Percentiles rank a stretch among this genome's conserved stretches.
phyloP scores from a whole-genome alignment of 2,888 invertebrate genomes.

The Leptopterna dolabrata region DNA sequence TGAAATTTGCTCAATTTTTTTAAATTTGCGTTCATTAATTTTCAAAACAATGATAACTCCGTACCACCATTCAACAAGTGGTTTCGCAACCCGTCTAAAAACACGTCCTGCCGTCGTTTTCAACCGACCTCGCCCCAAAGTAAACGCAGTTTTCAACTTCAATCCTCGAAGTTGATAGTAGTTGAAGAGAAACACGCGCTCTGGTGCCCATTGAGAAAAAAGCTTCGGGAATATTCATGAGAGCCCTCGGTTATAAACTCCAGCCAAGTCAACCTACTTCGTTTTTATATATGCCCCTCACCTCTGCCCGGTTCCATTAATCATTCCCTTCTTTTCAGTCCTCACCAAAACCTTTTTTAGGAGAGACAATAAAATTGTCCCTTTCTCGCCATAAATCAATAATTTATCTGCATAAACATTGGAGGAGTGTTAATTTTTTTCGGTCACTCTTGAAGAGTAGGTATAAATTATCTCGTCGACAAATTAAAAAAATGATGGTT shows the following conservation, averaged over 20 bases:
- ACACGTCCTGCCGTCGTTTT: neutral
- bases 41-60: too few relatives aligned
- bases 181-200: neutral
- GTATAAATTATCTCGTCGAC: slow-evolving; percentile 14
- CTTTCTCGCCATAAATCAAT: slow-evolving; percentile 22
- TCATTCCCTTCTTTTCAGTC: slow-evolving; percentile 1
- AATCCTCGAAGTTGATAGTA: neutral
- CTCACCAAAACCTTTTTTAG: slow-evolving; percentile 13
- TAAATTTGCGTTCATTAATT: too few relatives aligned
- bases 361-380: slow-evolving; percentile 20
- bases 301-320: slow-evolving; percentile 28
- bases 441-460: neutral
- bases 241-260: slow-evolving; percentile 37
- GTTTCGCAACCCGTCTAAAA: neutral
- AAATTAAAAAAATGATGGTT: neutral
- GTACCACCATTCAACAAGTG: neutral
- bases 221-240: slow-evolving; percentile 24
- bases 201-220: neutral
- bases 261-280: slow-evolving; percentile 37
- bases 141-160: neutral
- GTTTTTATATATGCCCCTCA: slow-evolving; percentile 31
- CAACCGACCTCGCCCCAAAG: neutral
- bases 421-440: slow-evolving; percentile 16
- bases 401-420: slow-evolving; percentile 27
- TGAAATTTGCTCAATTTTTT: too few relatives aligned